Evolutionary conservation across 2,888 invertebrate species (phyloP).

Genomic region (Achlya flavicornis): DNA sequence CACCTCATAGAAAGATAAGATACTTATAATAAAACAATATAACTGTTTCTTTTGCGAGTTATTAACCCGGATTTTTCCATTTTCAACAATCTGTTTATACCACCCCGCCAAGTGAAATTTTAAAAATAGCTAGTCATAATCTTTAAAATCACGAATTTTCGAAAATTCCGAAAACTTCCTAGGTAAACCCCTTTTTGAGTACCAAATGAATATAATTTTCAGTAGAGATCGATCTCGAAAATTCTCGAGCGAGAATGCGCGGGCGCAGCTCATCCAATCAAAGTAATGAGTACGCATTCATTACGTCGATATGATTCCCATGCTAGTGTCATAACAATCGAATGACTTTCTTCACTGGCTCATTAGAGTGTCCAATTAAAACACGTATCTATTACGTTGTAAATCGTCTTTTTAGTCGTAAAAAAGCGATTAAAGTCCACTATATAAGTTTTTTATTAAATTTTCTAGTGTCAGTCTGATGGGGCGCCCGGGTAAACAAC

Average conservation of each 20-base stretch:
- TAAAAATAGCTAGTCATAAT: too few species aligned
- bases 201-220: too few species aligned
- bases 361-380: neutral
- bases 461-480: conserved; percentile 24
- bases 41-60: neutral
- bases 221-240: too few species aligned
- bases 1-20: neutral
- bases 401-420: neutral
- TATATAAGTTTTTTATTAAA: conserved; percentile 20
- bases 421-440: conserved; percentile 25
- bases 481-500: conserved; percentile 40
- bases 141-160: too few species aligned
- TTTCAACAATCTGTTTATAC: too few species aligned
- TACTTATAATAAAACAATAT: neutral
- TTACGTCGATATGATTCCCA: conserved; percentile 35
- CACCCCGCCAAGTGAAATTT: too few species aligned
- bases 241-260: conserved; percentile 30
- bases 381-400: neutral
- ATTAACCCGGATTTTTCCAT: too few species aligned
- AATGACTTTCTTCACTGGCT: neutral
- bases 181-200: too few species aligned
- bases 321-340: neutral
- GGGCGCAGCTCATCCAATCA: conserved; percentile 36
- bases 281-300: conserved; percentile 50
- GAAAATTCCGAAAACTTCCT: too few species aligned